Evolutionary conservation across 2,113 vertebrate genomes (phyloP).

Genomic region (Nothoprocta perdicaria): DNA sequence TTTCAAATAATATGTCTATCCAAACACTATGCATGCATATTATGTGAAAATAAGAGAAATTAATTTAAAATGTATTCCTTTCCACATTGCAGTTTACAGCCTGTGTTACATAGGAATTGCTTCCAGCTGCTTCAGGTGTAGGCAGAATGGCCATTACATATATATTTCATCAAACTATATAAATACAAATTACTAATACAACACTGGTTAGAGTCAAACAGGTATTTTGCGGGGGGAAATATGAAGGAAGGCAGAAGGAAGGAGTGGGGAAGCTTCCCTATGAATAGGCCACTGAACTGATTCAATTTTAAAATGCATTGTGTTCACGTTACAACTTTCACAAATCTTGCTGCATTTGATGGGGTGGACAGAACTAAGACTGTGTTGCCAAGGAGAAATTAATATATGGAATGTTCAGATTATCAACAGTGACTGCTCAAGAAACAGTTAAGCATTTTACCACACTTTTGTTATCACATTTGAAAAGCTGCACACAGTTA

Average conservation of each 20-base stretch:
- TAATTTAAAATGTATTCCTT: background rate
- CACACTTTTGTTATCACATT: background rate
- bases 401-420: conserved; percentile 36
- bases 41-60: background rate
- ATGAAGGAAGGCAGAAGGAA: background rate
- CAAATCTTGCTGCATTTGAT: conserved; percentile 20
- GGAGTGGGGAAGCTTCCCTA: background rate
- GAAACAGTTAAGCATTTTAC: conserved; percentile 34
- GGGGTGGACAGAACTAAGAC: conserved; percentile 22
- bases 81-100: background rate
- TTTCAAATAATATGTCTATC: background rate
- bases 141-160: background rate
- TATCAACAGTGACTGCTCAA: conserved; percentile 24
- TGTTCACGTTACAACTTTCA: background rate
- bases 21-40: background rate
- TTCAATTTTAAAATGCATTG: conserved; percentile 14
- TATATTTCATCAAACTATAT: background rate
- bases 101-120: background rate
- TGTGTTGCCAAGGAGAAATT: conserved; percentile 55
- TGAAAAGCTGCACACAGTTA: background rate
- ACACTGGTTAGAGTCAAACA: background rate
- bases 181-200: background rate
- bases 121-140: background rate
- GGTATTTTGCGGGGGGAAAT: background rate
- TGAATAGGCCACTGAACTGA: background rate